A percentile compares a stretch with the other conserved stretches of the same genome.
phyloP scores from a whole-genome alignment of 1,140 invertebrate species.

The Drosophila bipectinata region DNA sequence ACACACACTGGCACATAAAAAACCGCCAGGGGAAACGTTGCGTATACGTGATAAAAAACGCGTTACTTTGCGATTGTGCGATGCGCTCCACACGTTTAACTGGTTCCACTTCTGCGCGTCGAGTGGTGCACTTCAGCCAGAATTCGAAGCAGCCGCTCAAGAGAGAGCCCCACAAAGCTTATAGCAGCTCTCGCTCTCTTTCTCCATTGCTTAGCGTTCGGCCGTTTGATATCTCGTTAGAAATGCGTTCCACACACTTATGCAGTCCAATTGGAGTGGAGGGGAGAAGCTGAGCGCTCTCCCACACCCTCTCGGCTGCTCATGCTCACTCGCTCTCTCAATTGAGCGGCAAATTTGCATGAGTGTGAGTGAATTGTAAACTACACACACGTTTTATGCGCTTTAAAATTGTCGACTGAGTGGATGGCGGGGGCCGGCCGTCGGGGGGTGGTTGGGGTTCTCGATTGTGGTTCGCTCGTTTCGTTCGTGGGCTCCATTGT shows the following conservation, averaged over 20 bases:
- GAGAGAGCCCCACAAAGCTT: conserved; percentile 14
- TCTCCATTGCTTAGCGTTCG: conserved; percentile 1
- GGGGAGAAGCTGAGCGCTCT: conserved; percentile 15
- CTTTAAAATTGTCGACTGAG: conserved; percentile 72
- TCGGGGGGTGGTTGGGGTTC: conserved; percentile 28
- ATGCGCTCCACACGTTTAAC: conserved; percentile 73
- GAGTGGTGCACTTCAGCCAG: conserved; percentile 61
- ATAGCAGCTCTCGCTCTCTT: conserved; percentile 23
- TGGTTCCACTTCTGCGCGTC: conserved; percentile 69
- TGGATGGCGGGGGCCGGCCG: not conserved
- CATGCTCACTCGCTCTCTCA: conserved; percentile 32
- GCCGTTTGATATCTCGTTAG: conserved; percentile 33
- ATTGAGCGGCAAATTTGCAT: conserved; percentile 15
- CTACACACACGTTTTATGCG: conserved; percentile 72
- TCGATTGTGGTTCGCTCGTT: conserved; percentile 60
- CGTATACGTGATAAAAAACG: conserved; percentile 63
- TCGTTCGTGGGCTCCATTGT: conserved; percentile 72
- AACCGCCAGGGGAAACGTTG: conserved; percentile 43
- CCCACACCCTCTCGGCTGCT: not conserved
- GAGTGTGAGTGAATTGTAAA: conserved; percentile 54
- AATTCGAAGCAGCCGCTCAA: conserved; percentile 22
- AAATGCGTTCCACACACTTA: conserved; percentile 55
- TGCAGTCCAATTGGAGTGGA: conserved; percentile 31
- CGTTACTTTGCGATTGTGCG: conserved; percentile 35
- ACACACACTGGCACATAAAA: conserved; percentile 44